Evolutionary conservation across 2,888 invertebrate genomes (phyloP).

Genomic region (Rhaphigaster nebulosa): DNA sequence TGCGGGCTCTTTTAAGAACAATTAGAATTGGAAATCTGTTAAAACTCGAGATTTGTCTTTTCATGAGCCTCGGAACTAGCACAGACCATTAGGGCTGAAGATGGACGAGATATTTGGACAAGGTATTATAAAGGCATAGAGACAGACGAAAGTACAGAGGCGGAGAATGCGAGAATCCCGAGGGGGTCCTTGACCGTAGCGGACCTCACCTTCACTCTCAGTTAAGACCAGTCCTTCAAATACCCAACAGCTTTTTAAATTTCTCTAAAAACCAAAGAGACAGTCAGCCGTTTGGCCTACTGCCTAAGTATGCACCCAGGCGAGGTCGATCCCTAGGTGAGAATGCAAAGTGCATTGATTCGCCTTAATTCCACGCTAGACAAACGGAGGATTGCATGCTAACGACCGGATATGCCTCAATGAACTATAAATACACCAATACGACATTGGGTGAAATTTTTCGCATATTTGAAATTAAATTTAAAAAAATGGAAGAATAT

Average conservation of each 20-base stretch:
- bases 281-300: background rate
- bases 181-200: conserved; percentile 17
- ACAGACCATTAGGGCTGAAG: no score
- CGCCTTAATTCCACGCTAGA: background rate
- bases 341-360: background rate
- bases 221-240: background rate
- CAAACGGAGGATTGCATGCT: background rate
- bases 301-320: background rate
- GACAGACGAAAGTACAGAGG: background rate
- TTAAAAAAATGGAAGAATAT: no score
- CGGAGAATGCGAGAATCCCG: background rate
- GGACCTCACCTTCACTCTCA: background rate
- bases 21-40: no score
- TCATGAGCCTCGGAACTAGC: no score
- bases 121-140: no score
- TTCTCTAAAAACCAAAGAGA: background rate
- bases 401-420: background rate
- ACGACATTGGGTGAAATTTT: background rate
- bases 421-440: background rate
- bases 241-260: background rate
- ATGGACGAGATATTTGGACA: no score
- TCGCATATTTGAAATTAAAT: background rate
- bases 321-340: background rate
- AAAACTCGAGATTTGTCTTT: no score
- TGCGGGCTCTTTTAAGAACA: no score